phyloP scores from a whole-genome alignment of 2,888 invertebrate genomes.

The Balanococcus diminutus region DNA sequence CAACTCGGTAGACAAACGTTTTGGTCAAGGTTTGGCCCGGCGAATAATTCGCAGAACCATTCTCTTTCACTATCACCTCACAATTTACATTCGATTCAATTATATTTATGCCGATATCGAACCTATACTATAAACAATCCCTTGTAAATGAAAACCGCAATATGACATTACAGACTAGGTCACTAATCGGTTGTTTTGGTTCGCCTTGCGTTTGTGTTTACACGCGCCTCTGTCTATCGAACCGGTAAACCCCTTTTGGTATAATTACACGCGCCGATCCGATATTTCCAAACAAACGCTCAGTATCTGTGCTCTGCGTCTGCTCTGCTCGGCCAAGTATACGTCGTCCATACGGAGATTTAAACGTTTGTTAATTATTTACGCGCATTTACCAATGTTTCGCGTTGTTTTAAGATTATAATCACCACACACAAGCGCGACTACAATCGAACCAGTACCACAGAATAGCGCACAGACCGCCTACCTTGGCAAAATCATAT shows the following conservation, averaged over 20 bases:
- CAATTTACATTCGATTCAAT: not conserved
- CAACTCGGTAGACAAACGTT: not conserved
- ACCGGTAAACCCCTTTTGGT: not conserved
- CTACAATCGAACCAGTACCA: not conserved
- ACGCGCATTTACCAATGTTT: constrained; percentile 33
- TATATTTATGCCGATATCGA: not conserved
- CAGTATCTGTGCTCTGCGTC: no score
- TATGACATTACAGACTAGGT: constrained; percentile 11
- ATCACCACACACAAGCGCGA: not conserved
- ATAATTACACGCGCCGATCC: not conserved
- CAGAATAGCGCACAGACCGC: not conserved
- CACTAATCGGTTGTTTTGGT: constrained; percentile 9
- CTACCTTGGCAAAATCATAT: constrained; percentile 37
- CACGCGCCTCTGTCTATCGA: not conserved
- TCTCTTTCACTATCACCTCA: not conserved
- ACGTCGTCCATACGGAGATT: not conserved
- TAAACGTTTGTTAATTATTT: constrained; percentile 35
- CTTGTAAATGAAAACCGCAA: not conserved
- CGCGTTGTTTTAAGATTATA: constrained; percentile 25
- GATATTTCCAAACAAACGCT: not conserved
- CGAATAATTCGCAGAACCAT: not conserved
- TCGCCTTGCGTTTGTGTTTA: not conserved
- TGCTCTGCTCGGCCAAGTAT: not conserved
- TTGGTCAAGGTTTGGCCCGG: not conserved
- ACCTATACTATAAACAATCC: not conserved